Base-by-base conservation (phyloP, 1,140 invertebrate species). In the Leptopilina clavipes region DNA sequence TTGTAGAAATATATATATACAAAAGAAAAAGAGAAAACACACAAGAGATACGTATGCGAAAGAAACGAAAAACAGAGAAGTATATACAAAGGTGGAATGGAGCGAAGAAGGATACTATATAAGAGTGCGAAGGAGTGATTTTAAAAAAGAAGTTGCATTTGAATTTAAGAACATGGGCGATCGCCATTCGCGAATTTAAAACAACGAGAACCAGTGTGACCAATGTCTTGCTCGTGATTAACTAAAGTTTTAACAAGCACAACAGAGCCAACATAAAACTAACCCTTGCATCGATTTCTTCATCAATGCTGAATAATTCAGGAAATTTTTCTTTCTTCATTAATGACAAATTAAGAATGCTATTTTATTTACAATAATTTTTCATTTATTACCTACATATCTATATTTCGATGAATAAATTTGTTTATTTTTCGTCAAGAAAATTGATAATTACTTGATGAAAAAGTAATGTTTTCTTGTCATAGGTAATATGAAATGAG, bases 231-330 rank as follows among this genome's bases (percentile, higher is more conserved):
- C 74, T 76, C 82, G 81, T 86, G 87, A 89, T 87, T 88, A 88
- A 88, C 85, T 87, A 76, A 83, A 86, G 85, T 83, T 87, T 89
- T 85, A 87, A 88, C 87, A 88, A 88, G 87, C 87, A 45, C 48
- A 76, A 74, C 79, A 80, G 77, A 74, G 45, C 71, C 71, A 72
- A 71, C 54, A 45, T 40, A 37, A 40, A 37, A 37, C 18, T 31
- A 37, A 14, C n/a, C 2, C 6, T 5, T 52, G 44, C 17, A 31
- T 37, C 52, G 18, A 73, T 12, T 25, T 22, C 22, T 59, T 25
- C 19, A 59, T 59, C 19, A 9, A 40, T 40, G 37, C 37, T 40
- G 7, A 40, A 40, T 40, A 40, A 31, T 31, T 31, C 5, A 40
- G 8, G 37, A 40, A 40, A 40, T 40, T 40, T 9, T 40, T 40